Evolutionary conservation across 2,797 vertebrate species (phyloP).

Genomic region (Ispidina picta): DNA sequence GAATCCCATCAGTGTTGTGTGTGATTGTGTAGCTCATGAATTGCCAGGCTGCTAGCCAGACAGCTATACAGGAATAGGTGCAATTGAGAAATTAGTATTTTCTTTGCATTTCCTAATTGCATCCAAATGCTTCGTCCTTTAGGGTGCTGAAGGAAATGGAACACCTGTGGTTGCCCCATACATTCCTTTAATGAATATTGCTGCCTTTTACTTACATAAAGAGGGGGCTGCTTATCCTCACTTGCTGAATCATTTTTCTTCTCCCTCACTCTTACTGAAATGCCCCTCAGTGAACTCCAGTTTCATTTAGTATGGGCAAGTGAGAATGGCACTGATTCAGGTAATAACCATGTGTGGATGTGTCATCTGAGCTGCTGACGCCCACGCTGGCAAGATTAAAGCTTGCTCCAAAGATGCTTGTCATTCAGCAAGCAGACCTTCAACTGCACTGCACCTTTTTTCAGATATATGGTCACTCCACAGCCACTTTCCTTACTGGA

Average conservation of each 20-base stretch:
- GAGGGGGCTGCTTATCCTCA: neutral
- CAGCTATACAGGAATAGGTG: neutral
- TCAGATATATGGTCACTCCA: neutral
- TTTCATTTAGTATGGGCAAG: neutral
- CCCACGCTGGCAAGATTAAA: neutral
- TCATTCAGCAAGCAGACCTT: neutral
- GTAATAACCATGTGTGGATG: neutral
- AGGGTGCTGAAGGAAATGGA: neutral
- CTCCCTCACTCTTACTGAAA: neutral
- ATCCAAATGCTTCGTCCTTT: neutral
- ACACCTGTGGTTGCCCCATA: neutral
- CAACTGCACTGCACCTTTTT: neutral
- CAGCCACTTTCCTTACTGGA: neutral
- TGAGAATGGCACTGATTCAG: neutral
- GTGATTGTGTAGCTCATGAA: neutral
- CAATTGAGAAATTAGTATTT: neutral
- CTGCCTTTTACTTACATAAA: neutral
- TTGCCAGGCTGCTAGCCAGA: neutral
- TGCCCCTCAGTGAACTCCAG: neutral
- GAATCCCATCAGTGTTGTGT: neutral
- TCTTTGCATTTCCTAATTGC: neutral
- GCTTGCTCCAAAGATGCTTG: neutral
- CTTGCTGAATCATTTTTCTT: neutral
- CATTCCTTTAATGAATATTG: neutral
- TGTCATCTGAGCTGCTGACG: neutral